A percentile compares a stretch with the other conserved stretches of the same genome.
Conservation (phyloP, 2,797 vertebrate species). For the Tangara arthus region DNA sequence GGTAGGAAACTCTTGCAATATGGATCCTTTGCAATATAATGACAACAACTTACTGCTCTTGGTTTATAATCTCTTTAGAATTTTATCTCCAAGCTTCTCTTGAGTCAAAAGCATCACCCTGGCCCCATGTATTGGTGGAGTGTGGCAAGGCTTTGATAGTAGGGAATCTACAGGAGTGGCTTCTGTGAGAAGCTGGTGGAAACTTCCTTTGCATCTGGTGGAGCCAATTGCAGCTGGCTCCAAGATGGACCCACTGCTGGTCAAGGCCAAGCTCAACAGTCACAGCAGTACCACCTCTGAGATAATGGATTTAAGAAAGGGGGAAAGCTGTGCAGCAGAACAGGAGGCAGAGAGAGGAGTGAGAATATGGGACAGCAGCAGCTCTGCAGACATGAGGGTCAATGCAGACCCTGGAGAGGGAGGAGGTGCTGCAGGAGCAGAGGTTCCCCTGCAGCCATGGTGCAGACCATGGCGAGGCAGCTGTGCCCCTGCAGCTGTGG, state of each 20-base stretch:
- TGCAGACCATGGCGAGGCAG: too few species aligned
- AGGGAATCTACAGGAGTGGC: background rate
- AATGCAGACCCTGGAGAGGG: background rate
- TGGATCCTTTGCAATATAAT: too few species aligned
- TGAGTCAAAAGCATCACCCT: background rate
- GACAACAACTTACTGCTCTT: background rate
- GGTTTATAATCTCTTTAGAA: background rate
- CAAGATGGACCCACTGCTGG: background rate
- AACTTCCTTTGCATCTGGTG: background rate
- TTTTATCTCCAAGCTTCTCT: background rate
- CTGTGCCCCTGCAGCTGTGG: background rate
- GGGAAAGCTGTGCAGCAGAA: background rate
- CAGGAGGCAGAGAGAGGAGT: background rate
- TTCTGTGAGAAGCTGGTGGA: background rate
- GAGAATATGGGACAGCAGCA: background rate
- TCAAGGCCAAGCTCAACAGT: background rate
- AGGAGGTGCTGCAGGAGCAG: background rate
- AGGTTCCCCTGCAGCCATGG: background rate
- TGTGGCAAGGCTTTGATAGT: background rate
- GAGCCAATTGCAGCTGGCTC: background rate
- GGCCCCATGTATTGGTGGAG: background rate
- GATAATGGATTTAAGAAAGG: background rate
- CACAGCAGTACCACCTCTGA: background rate
- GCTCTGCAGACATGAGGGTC: background rate
- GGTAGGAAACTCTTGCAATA: too few species aligned